Base-by-base conservation (phyloP, 2,888 invertebrate species). In the Oscheius sp. region DNA sequence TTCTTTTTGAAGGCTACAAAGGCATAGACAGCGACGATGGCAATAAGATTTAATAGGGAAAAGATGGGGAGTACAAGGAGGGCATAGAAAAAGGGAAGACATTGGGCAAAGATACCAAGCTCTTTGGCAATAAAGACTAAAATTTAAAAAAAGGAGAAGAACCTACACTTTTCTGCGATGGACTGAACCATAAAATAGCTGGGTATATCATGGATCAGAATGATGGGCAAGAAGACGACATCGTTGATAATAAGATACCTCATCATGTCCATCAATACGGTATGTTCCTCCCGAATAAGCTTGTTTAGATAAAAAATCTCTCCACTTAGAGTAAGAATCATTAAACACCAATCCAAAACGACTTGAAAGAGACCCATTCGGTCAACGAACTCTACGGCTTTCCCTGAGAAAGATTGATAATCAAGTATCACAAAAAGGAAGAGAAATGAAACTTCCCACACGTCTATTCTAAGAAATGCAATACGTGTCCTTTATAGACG, bases 61-160 rank as follows among this genome's bases (percentile, higher is more conserved):
- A 45, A 62, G 8, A 49, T 62, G 4, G 62, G 47, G 14, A 62
- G 22, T 49, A 62, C 49, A n/a, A 62, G 49, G 20, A 62, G 44
- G 3, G 59, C 59, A 30, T 24, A 62, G 62, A 47, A 49, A 30
- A 62, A 62, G 2, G 62, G 62, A 32, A 62, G 24, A 49, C 49
- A 62, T 32, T 47, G 44, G 32, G 62, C 45, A 2, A 47, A 59
- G 28, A 41, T 44, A 2, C 44, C 59, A 26, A 45, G 4, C 4
- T 26, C 32, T 8, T 47, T 20, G 1, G 49, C 17, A 8, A 62
- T 4, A 17, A 20, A 45, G 12, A 33, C 47, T 62, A n/a, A 32
- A 45, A 49, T 6, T 26, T 54, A 6, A 32, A 8, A 4, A 54
- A 17, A 17, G 9, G 17, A 33, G 20, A 32, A 14, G 2, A 17